phyloP scores from a whole-genome alignment of 2,888 invertebrate genomes.

The Epiblema foenella region DNA sequence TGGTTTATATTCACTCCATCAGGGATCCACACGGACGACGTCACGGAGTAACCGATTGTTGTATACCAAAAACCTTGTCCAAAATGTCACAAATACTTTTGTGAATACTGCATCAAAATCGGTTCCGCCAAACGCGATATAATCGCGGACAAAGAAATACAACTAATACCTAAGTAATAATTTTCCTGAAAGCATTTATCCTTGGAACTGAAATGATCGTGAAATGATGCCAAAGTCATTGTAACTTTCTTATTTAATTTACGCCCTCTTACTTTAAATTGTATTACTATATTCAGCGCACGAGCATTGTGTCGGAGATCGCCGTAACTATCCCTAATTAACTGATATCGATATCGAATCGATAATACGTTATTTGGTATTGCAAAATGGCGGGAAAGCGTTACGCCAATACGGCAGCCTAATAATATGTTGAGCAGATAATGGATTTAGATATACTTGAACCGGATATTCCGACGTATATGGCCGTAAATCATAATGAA shows the following conservation, averaged over 20 bases:
- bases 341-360: conserved; percentile 51
- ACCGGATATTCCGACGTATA: conserved; percentile 17
- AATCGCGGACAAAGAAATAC: too few relatives aligned
- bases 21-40: too few relatives aligned
- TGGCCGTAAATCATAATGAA: conserved; percentile 11
- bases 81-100: too few relatives aligned
- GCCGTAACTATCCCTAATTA: conserved; percentile 49
- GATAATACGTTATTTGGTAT: conserved; percentile 47
- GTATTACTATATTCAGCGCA: conserved; percentile 4
- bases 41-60: too few relatives aligned
- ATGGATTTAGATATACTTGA: conserved; percentile 33
- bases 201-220: not conserved
- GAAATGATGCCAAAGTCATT: not conserved
- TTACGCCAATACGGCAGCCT: conserved; percentile 39
- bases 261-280: not conserved
- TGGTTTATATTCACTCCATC: too few relatives aligned
- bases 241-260: not conserved
- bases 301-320: conserved; percentile 15
- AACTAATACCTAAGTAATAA: too few relatives aligned
- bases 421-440: conserved; percentile 37
- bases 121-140: too few relatives aligned
- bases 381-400: conserved; percentile 44
- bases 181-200: not conserved
- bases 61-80: too few relatives aligned
- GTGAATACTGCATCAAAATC: too few relatives aligned